phyloP scores from a whole-genome alignment of 2,113 vertebrate species.

The Bambusicola thoracicus region DNA sequence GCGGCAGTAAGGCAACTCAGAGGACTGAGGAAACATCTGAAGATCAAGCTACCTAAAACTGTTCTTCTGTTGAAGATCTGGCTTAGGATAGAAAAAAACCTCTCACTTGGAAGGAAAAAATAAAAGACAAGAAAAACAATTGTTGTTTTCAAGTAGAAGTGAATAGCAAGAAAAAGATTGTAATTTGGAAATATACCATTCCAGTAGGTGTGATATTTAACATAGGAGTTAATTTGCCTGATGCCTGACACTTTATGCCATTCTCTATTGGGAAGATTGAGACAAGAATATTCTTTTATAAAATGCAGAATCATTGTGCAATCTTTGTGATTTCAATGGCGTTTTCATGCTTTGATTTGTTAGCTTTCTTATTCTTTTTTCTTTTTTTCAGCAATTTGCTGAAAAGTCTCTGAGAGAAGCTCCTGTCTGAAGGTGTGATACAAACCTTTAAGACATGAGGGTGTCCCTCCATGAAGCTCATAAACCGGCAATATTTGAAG shows the following conservation, averaged over 20 bases:
- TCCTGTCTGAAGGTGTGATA: background rate
- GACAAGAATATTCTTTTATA: background rate
- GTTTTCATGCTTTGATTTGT: background rate
- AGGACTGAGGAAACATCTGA: background rate
- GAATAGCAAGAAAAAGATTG: background rate
- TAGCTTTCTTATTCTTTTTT: background rate
- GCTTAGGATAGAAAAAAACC: background rate
- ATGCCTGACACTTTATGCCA: background rate
- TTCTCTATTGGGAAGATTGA: background rate
- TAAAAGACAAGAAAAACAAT: background rate
- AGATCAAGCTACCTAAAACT: background rate
- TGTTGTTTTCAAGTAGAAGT: constrained; percentile 1
- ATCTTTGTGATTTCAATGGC: background rate
- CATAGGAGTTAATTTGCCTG: background rate
- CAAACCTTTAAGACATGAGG: background rate
- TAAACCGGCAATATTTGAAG: background rate
- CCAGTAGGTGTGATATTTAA: background rate
- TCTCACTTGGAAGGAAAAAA: background rate
- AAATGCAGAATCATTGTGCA: background rate
- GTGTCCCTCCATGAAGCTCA: background rate
- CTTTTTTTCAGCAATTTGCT: background rate
- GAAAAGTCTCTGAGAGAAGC: no score
- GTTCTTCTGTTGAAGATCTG: background rate
- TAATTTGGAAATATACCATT: background rate
- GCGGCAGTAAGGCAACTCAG: background rate